Evolutionary conservation across 2,113 vertebrate genomes (phyloP), one percentile per base, ranked within the genome.

Genomic region (Osmerus mordax): DNA sequence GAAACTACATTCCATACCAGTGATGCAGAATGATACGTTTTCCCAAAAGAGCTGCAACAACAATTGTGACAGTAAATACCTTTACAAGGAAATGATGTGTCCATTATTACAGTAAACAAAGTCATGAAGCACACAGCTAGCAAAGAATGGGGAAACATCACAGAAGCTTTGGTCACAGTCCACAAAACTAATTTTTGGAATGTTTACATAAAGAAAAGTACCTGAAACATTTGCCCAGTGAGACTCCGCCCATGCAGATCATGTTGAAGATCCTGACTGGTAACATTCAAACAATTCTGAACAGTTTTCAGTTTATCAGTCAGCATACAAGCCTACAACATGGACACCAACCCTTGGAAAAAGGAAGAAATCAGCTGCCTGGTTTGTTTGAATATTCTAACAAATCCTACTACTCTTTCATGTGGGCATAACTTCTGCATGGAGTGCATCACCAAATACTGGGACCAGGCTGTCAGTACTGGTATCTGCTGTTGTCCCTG

Each of bases 401-500:
- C 21, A 4, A 23, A 71, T 0, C 75, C 79, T 1, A 69, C 67
- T 67, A 81, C 64, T 47, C 41, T 47, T 47, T 47, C 41, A 5
- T 47, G 41, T 47, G 41, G 41, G 41, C 41, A 47, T 11, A 81
- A 29, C 19, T 81, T 74, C 58, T 81, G 79, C 64, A 61, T 67
- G 19, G 23, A 56, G 2, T 81, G 79, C 28, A 73, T 81, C 8
- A 9, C 18, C 28, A n/a, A 54, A 2, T 62, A n/a, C 16, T 81
- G 79, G 78, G 75, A 77, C 13, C 11, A 41, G 52, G n/a, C 61
- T 18, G 19, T 21, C 13, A 63, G 64, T 16, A n/a, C 32, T 15
- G 86, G 65, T 68, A 36, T n/a, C 63, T 74, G 23, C 67, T 25
- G 23, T 51, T 80, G 78, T 19, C 78, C 78, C 4, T 13, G 53